Evolutionary conservation across 1,140 invertebrate species (phyloP).

Genomic region (Atta colombica): DNA sequence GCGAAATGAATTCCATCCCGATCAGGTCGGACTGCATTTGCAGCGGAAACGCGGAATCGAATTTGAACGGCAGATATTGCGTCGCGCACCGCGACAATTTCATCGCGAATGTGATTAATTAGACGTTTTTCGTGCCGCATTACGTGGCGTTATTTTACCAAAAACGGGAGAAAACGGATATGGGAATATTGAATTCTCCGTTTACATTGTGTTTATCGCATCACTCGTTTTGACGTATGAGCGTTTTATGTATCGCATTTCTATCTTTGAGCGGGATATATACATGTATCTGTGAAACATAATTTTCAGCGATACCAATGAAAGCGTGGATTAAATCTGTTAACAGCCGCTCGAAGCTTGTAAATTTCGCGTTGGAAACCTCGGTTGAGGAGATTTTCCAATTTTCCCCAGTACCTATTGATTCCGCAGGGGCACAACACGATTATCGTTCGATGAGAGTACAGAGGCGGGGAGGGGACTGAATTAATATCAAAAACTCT

Average conservation of each 20-base stretch:
- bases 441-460: conserved; percentile 62
- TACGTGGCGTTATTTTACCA: not conserved
- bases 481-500: conserved; percentile 78
- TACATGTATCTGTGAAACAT: conserved; percentile 49
- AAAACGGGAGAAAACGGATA: not conserved
- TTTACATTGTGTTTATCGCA: conserved; percentile 35
- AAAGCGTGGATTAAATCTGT: conserved; percentile 73
- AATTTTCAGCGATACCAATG: conserved; percentile 64
- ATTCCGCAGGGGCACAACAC: conserved; percentile 71
- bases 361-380: conserved; percentile 71
- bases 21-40: conserved; percentile 6
- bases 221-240: not conserved
- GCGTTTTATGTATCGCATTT: conserved; percentile 41
- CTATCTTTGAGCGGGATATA: conserved; percentile 49
- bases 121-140: not conserved
- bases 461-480: not conserved
- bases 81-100: not conserved
- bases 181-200: not conserved
- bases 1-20: conserved; percentile 35
- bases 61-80: conserved; percentile 33
- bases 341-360: conserved; percentile 69
- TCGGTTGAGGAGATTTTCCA: conserved; percentile 71
- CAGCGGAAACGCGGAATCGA: conserved; percentile 3
- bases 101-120: conserved; percentile 27
- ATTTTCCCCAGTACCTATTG: conserved; percentile 72